Base-by-base conservation (phyloP, 1,140 invertebrate genomes). In the Pristionchus pacificus region DNA sequence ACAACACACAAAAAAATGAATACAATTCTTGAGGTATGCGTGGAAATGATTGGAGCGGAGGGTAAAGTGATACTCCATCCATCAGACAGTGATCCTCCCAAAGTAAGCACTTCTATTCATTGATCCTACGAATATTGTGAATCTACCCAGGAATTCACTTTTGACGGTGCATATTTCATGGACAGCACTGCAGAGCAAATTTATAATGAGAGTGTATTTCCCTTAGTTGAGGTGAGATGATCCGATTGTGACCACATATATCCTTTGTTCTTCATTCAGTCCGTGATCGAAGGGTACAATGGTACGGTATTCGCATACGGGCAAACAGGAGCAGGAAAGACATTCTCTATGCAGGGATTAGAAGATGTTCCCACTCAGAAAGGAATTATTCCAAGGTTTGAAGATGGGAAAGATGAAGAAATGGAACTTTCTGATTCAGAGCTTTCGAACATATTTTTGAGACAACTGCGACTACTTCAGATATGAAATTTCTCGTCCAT, bases 391-490 rank as follows among this genome's bases (percentile, higher is more conserved):
- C 92, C 92, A 13, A 87, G 71, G n/a, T 49, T 49, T 10, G 38
- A 49, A 49, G 6, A 49, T 10, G 38, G 38, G 6, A 49, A 49
- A 10, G 38, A 49, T 49, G 38, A 49, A 49, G n/a, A n/a, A n/a
- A n/a, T n/a, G 19, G 19, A 49, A 49, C 38, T 10, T 49, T 6
- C 19, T 49, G 19, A 10, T 49, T 6, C 38, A 67, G 91, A 68
- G 89, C 91, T 1, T 90, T 95, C 84, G 92, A 94, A 80, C 93
- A 95, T 78, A 89, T 95, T 60, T 96, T 95, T 85, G 92, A 95
- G 84, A 91, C 91, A 0, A 93, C 93, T 33, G 89, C 91, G 10
- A 90, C 92, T 0, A 89, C 90, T 14, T 89, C 90, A 60, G 88
- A 89, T 70, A 89, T 89, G 25, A 92, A 93, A 83, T 96, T 91